Evolutionary conservation across 2,113 vertebrate species (phyloP), one percentile per base, ranked within the genome.

Genomic region (Otocyon megalotis): DNA sequence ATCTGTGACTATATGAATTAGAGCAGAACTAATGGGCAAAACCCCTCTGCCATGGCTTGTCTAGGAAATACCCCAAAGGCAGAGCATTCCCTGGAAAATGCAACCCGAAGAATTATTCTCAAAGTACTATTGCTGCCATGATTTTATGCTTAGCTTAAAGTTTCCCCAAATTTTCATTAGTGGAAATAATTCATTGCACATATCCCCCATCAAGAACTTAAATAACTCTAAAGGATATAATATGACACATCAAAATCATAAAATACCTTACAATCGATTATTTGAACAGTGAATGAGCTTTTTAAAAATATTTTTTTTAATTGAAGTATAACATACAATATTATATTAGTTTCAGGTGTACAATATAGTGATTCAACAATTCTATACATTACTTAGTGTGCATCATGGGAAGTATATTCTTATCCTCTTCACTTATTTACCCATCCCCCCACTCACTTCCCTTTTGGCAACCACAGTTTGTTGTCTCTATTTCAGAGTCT

Each of bases 151-250:
- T 91, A n/a, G 7, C 19, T 92, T 89, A 67, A 74, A n/a, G 2
- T 53, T 96, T 95, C 95, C n/a, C 32, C 76, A 85, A 74, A 62
- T 50, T 60, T 86, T 96, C 17, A 77, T 8, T 20, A 43, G 19
- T 63, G 32, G 24, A 74, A 92, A 87, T 74, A 77, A 69, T 63
- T 90, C 8, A 56, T 50, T 4, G 10, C 26, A 92, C 4, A 60
- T 63, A 91, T 19, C 48, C 56, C 16, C 6, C 48, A 76, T 7
- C 94, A 20, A 90, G 79, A 65, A 16, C 65, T 7, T 43, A 91
- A 88, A 53, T 72, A 88, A 67, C 12, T 67, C 62, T 88, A 82
- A 58, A 67, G 8, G 24, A 65, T 85, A 28, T 63, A 94, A 60
- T 76, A 60, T 24, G 13, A 37, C 11, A 82, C 0, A 28, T 43